These are phyloP conservation scores for Pedetes capensis DNA, from an alignment of 2,113 vertebrate species.

Conservation along the genomic window DNA sequence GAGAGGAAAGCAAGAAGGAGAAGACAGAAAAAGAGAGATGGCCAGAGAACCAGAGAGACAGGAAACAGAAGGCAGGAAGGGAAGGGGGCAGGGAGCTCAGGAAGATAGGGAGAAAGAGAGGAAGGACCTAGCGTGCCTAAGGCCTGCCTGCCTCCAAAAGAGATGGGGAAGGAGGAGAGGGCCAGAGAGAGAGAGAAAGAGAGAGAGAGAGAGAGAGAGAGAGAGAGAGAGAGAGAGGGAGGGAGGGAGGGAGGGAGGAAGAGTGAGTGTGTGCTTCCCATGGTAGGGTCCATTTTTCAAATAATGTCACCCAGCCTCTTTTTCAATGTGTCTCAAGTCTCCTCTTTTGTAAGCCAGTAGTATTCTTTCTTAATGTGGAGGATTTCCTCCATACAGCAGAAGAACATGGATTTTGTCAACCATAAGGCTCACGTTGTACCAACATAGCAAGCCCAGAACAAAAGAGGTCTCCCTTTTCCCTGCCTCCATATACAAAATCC, in stretches of 20 bases:
- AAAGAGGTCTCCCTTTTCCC: background rate
- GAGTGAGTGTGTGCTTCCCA: background rate
- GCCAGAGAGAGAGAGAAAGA: too few species aligned
- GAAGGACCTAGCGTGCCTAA: background rate
- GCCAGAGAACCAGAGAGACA: rapidly evolving
- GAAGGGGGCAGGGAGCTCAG: background rate
- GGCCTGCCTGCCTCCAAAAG: background rate
- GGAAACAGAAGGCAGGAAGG: background rate
- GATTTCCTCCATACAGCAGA: background rate
- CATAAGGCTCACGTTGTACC: background rate
- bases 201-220: background rate
- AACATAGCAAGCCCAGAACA: background rate
- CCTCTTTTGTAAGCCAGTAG: background rate
- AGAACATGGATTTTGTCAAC: background rate
- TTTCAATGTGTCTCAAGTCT: background rate
- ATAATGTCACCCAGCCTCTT: background rate
- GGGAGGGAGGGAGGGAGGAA: background rate
- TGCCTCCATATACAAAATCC: background rate
- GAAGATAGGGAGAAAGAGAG: background rate
- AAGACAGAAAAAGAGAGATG: background rate
- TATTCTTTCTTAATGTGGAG: background rate
- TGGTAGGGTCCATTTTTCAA: background rate
- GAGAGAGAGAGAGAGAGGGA: background rate
- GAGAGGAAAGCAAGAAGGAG: background rate
- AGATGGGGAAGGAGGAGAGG: background rate